These are phyloP conservation scores for Hartigia nigra DNA, from an alignment of 2,888 invertebrate species.

Conservation along the genomic window DNA sequence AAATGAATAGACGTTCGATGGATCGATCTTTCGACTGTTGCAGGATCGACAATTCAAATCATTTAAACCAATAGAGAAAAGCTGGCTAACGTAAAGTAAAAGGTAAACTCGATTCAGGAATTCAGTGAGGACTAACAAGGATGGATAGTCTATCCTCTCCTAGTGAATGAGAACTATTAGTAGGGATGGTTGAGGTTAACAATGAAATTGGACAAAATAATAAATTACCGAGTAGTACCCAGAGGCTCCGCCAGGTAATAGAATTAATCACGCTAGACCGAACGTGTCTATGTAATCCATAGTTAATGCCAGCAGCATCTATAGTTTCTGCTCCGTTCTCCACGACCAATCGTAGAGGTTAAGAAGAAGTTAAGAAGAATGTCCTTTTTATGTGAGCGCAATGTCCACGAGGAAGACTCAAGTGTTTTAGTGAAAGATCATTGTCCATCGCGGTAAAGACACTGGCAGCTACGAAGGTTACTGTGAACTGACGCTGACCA, in stretches of 20 bases:
- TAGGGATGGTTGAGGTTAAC: slow-evolving; percentile 44
- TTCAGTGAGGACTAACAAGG: slow-evolving; percentile 36
- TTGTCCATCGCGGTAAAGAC: not conserved
- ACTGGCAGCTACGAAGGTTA: not conserved
- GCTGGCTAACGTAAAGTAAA: not conserved
- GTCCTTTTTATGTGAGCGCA: slow-evolving; percentile 5
- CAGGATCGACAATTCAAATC: not conserved
- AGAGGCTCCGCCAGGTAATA: slow-evolving; percentile 42
- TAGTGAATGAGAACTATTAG: slow-evolving; percentile 43
- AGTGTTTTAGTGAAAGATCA: not conserved
- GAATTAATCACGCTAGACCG: slow-evolving; percentile 51
- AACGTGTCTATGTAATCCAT: not conserved
- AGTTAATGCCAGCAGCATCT: not conserved
- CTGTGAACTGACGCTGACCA: not conserved
- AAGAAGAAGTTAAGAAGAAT: no score
- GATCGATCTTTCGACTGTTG: not conserved
- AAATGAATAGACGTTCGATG: not conserved
- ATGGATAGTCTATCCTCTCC: slow-evolving; percentile 46
- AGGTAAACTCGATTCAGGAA: not conserved
- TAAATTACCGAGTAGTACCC: slow-evolving; percentile 34
- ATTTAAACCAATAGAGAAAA: not conserved
- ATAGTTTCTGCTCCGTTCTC: not conserved
- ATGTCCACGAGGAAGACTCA: not conserved
- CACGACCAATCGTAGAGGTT: not conserved
- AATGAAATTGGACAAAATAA: slow-evolving; percentile 50